Conservation (phyloP, 1,140 invertebrate genomes). For the Tetraneura akinire region DNA sequence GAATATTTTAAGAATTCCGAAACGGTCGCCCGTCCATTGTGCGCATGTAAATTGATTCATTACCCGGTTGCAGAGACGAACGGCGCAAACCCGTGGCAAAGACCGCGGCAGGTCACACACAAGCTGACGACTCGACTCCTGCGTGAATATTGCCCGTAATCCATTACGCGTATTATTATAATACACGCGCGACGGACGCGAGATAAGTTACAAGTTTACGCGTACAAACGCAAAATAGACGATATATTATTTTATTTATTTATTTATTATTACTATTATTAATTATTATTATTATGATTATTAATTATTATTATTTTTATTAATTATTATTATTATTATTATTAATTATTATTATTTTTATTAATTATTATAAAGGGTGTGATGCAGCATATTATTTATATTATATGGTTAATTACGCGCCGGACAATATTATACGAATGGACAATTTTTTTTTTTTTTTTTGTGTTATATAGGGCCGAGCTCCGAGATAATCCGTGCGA, state of each 20-base stretch:
- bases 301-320: no score
- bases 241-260: no score
- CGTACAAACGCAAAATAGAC: neutral
- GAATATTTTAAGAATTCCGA: neutral
- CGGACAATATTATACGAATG: neutral
- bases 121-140: neutral
- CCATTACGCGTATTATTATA: conserved; percentile 12
- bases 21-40: neutral
- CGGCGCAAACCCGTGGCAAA: neutral
- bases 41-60: conserved; percentile 29
- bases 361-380: no score
- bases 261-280: no score
- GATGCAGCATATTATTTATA: no score
- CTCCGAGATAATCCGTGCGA: neutral
- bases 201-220: neutral
- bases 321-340: no score
- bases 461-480: no score
- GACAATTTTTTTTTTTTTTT: neutral
- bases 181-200: neutral
- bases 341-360: no score
- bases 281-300: no score
- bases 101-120: conserved; percentile 1
- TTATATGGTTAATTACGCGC: neutral
- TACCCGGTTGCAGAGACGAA: neutral
- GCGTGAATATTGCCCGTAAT: neutral